Conservation (phyloP, 2,113 vertebrate species). For the Forbesichthys agassizii region DNA sequence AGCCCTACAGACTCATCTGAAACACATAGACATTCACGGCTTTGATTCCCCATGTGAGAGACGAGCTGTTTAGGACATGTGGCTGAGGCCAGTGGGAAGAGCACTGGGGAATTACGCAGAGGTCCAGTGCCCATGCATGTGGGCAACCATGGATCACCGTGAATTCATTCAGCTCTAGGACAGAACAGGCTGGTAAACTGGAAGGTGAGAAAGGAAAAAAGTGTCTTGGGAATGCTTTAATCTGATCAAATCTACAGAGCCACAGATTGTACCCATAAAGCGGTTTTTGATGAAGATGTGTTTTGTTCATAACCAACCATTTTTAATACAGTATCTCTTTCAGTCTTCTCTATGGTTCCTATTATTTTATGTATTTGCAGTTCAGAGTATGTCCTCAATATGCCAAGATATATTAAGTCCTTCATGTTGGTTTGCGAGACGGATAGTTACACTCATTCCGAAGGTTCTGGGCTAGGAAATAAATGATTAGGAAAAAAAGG, state of each 20-base stretch:
- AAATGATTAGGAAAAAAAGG: too few species aligned
- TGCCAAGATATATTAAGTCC: too few species aligned
- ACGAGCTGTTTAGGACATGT: background rate
- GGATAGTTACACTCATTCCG: too few species aligned
- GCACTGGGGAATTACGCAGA: background rate
- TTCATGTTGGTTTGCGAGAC: too few species aligned
- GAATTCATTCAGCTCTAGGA: slow-evolving; percentile 1
- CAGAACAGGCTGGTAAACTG: background rate
- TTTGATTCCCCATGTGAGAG: too few species aligned
- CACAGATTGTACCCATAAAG: background rate
- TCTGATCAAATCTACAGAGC: background rate
- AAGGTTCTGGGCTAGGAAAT: too few species aligned
- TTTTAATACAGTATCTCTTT: background rate
- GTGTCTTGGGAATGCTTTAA: background rate
- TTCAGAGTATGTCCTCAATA: background rate
- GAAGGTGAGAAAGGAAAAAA: background rate
- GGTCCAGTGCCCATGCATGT: slow-evolving; percentile 9
- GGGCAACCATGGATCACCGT: background rate
- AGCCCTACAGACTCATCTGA: too few species aligned
- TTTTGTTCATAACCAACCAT: background rate
- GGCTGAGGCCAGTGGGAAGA: background rate
- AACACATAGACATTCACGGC: too few species aligned
- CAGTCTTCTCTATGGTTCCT: background rate
- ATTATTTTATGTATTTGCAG: background rate
- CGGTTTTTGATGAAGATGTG: background rate